A percentile compares a stretch with the other conserved stretches of the same genome.
Evolutionary conservation across 2,888 invertebrate species (phyloP).

Genomic region (Dasypolia templi): DNA sequence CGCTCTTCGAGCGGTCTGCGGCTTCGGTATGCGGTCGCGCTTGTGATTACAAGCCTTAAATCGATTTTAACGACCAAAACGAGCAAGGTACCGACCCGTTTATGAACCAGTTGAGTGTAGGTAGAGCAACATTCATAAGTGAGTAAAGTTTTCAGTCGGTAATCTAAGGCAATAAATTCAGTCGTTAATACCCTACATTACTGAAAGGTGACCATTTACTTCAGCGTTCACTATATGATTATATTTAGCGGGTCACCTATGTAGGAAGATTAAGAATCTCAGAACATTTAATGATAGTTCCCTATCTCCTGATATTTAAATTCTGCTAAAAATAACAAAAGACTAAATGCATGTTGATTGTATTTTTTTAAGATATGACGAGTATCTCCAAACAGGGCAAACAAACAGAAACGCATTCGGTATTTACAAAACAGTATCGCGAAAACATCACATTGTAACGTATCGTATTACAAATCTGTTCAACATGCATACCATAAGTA

Average conservation of each 20-base stretch:
- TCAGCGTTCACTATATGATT: background rate
- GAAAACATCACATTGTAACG: constrained; percentile 19
- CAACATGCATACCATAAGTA: background rate
- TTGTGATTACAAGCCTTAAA: too few species aligned
- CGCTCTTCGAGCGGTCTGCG: too few species aligned
- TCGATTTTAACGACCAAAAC: background rate
- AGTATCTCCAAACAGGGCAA: constrained; percentile 15
- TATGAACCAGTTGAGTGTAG: too few species aligned
- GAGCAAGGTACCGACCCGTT: too few species aligned
- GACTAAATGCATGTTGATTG: background rate
- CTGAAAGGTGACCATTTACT: background rate
- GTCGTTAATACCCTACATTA: background rate
- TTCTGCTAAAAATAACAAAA: background rate
- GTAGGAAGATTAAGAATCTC: background rate
- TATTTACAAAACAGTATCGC: constrained; percentile 50
- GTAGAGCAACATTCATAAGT: too few species aligned
- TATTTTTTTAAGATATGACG: background rate
- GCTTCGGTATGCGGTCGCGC: too few species aligned
- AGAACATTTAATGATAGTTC: background rate
- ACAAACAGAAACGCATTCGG: too few species aligned
- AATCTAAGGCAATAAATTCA: background rate
- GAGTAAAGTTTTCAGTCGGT: background rate
- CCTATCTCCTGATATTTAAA: background rate
- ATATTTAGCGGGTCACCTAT: background rate
- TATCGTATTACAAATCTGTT: constrained; percentile 44